Conservation (phyloP, 1,140 invertebrate genomes). For the Drosophila melanica region DNA sequence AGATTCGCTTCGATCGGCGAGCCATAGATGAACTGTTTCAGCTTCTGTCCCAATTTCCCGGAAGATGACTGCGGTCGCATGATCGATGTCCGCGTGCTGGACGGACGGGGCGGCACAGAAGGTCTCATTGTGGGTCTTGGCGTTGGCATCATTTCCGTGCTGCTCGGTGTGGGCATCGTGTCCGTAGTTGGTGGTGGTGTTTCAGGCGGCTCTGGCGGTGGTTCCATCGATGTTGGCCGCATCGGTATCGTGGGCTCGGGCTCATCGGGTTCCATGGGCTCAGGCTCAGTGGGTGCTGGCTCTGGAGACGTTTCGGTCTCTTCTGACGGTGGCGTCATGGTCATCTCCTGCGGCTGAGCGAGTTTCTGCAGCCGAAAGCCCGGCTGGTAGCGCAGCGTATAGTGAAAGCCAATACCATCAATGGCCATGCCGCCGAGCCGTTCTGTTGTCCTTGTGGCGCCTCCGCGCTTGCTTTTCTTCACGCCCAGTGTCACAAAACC, state of each 20-base stretch:
- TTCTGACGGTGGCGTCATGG: constrained; percentile 9
- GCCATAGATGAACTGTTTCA: constrained; percentile 70
- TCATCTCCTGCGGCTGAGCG: constrained; percentile 44
- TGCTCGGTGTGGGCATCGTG: constrained; percentile 27
- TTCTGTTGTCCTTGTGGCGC: constrained; percentile 9
- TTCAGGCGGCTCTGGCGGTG: constrained; percentile 9
- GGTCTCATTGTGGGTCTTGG: constrained; percentile 45
- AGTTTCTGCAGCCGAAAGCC: constrained; percentile 56
- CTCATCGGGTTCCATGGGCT: constrained; percentile 42
- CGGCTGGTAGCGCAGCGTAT: constrained; percentile 69
- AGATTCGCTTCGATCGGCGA: constrained; percentile 71
- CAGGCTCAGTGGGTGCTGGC: constrained; percentile 40
- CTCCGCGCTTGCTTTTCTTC: constrained; percentile 46
- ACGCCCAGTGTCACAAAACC: constrained; percentile 70
- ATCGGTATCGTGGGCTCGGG: constrained; percentile 68
- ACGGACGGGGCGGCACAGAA: constrained; percentile 33
- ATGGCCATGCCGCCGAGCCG: constrained; percentile 51
- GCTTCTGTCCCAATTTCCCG: constrained; percentile 24
- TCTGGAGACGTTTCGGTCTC: constrained; percentile 33
- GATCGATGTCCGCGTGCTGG: constrained; percentile 56
- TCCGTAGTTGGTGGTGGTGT: constrained; percentile 45
- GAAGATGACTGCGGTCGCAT: constrained; percentile 55
- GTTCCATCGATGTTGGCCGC: constrained; percentile 46
- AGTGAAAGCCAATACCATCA: constrained; percentile 55
- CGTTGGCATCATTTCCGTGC: constrained; percentile 39